These are phyloP conservation scores for Clarias pachynema DNA, from an alignment of 2,797 vertebrate species.

Conservation along the genomic window DNA sequence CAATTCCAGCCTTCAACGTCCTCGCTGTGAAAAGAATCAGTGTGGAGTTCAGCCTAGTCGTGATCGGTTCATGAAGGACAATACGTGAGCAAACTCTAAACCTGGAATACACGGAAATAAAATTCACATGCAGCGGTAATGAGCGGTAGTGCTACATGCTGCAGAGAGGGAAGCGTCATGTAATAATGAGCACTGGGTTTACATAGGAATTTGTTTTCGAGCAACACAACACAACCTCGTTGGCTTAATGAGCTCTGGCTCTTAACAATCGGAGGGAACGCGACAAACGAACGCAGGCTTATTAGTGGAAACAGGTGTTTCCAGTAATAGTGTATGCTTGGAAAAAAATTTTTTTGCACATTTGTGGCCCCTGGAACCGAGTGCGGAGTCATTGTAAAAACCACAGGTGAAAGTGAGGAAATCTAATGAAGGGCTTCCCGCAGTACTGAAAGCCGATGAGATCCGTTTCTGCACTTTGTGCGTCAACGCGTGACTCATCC, in stretches of 20 bases:
- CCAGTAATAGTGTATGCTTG: neutral
- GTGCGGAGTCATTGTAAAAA: neutral
- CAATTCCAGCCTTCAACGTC: neutral
- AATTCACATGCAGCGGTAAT: neutral
- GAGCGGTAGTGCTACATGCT: neutral
- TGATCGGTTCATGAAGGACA: neutral
- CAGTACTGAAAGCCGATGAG: neutral
- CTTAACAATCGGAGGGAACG: neutral
- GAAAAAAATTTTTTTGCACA: conserved; percentile 8
- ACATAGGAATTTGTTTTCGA: conserved; percentile 13
- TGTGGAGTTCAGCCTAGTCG: neutral
- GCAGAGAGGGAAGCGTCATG: neutral
- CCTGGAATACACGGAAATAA: neutral
- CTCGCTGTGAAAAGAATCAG: neutral
- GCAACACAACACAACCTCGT: conserved; percentile 24
- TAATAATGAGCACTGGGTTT: conserved; percentile 1
- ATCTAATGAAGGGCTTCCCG: conserved; percentile 11
- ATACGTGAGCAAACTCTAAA: neutral
- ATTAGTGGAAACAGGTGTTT: conserved; percentile 34
- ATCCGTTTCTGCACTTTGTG: conserved; percentile 17
- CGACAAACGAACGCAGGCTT: neutral
- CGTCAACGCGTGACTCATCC: conserved; percentile 24
- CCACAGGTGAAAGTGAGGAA: neutral
- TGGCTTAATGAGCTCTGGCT: conserved; percentile 20
- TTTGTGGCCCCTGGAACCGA: neutral